Evolutionary conservation across 2,888 invertebrate genomes (phyloP), one percentile per base, ranked within the genome.

Genomic region (Linyphia triangularis): DNA sequence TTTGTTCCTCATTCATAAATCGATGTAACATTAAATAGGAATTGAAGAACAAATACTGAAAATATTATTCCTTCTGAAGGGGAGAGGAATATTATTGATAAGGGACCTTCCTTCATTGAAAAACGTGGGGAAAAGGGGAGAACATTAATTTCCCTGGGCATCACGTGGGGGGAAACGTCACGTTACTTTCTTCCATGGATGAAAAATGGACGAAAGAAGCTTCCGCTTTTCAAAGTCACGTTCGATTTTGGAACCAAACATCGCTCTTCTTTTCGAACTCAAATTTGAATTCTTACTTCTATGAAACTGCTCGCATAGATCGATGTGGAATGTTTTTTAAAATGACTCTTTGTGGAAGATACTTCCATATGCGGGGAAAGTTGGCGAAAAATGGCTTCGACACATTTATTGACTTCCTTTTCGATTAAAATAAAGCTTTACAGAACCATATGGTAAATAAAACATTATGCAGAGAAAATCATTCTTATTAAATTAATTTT

Each of bases 201-300:
- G 82, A 82, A 82, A 82, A 82, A 82, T 82, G 61, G 61, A 26
- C 24, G n/a, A 10, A 79, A 26, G 67, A 40, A 40, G 59, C 72
- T 82, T 82, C 59, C 82, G 82, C 67, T 82, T 72, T 72, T 59
- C 82, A 57, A 82, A 82, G 82, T 82, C 82, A 72, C 72, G 82
- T 72, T 82, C 82, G 82, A 82, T 82, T 77, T 40, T 40, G 61
- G 75, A 51, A 77, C 67, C 19, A 63, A 63, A 26, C 33, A n/a
- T 65, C 24, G 28, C 51, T 75, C 73, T 75, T 75, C 43, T 26
- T 28, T 63, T 63, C 33, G 59, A 77, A 61, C 40, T 13, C 16
- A 40, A 77, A 77, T 77, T 77, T 61, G 75, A 61, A 77, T 77
- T 77, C 63, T 33, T 40, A 19, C 61, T 61, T 24, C 26, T 26